Evolutionary conservation across 1,140 invertebrate species (phyloP).

Genomic region (Xylocopa sonorina): DNA sequence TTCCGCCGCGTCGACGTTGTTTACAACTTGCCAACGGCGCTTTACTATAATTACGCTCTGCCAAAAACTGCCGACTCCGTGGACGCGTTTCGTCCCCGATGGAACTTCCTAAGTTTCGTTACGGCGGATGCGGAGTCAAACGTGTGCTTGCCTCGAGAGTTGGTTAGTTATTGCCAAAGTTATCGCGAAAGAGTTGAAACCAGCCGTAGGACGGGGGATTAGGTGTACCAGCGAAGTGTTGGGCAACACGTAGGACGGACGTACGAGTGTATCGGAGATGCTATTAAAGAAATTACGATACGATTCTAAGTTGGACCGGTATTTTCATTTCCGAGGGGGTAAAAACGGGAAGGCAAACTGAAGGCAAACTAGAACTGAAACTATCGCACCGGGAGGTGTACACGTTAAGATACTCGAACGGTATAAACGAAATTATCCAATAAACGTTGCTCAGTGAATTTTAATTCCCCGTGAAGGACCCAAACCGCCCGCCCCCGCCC

Average conservation of each 20-base stretch:
- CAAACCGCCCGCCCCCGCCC: neutral
- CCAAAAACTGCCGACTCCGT: neutral
- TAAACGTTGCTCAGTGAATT: slow-evolving; percentile 22
- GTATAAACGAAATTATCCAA: slow-evolving; percentile 14
- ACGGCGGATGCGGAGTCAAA: neutral
- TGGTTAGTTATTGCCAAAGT: neutral
- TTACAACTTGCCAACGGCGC: slow-evolving; percentile 31
- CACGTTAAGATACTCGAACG: neutral
- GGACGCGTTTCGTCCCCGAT: neutral
- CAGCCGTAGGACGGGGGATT: neutral
- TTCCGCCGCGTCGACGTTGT: slow-evolving; percentile 26
- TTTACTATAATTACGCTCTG: slow-evolving; percentile 44
- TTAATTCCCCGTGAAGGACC: slow-evolving; percentile 15
- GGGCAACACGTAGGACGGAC: no score
- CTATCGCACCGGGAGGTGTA: neutral
- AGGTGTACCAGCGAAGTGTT: no score
- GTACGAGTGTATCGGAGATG: neutral
- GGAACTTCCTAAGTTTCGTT: neutral
- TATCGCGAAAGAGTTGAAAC: no score
- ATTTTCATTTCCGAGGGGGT: neutral
- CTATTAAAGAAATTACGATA: neutral
- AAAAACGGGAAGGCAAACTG: neutral
- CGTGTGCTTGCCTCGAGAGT: no score
- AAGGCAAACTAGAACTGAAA: neutral
- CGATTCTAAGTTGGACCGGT: neutral